Base-by-base conservation (phyloP, 2,888 invertebrate species). In the Stegophylla sp. region DNA sequence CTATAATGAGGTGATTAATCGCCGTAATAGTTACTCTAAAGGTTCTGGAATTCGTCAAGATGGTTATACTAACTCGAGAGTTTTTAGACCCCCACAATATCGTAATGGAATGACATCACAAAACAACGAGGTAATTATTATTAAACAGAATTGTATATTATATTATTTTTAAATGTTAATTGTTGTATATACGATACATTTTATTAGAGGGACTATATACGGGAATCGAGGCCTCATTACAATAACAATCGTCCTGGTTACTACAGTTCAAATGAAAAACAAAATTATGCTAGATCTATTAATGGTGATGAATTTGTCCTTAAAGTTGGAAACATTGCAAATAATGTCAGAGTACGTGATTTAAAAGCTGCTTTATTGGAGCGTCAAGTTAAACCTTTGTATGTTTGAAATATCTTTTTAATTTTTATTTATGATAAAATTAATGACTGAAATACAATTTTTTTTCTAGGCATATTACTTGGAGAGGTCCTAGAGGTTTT, bases 341-440 rank as follows among this genome's bases (percentile, higher is more conserved):
- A 90, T 23, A 90, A 89, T 83, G 91, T 92, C 15, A 89, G 93
- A 83, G 91, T 93, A 12, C 90, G 92, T 69, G 93, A 94, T 85
- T 87, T 94, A 84, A 93, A 93, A 85, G 89, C 90, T 72, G 93
- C 92, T 51, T 87, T 94, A 48, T 89, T 89, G 61, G 92, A 92
- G 85, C 91, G 92, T 84, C 92, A 92, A 66, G 91, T 93, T 81
- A 92, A 92, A 85, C 93, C 94, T 82, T 41, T 82, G 83, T 82
- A 82, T 51, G 71, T 45, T 4, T 15, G 23, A 17, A n/a, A 59
- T 23, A 43, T 28, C 45, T 5, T 41, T 2, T 59, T 20, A 13
- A 61, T 3, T 10, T 26, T 34, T 3, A 61, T 64, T 56, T 53
- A 41, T 10, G 43, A 15, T 20, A 34, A 59, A 53, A n/a, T n/a